Evolutionary conservation across 2,888 invertebrate species (phyloP), one percentile per base, ranked within the genome.

Genomic region (Smittia aterrima): DNA sequence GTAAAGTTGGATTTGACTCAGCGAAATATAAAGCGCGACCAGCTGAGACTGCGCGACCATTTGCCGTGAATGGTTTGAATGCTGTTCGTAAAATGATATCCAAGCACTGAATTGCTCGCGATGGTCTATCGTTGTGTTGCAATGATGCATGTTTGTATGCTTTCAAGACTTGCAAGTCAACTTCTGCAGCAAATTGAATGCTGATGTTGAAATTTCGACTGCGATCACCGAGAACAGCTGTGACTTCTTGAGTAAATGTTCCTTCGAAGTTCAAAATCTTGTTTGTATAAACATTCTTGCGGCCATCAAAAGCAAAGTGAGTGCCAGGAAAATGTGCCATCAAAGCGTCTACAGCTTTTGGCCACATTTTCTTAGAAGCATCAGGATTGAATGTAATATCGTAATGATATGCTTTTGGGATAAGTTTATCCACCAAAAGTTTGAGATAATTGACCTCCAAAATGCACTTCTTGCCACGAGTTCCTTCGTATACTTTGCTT

Each of bases 341-440:
- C 1, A 82, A 83, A 1, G 76, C 76, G 1, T 81, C 79, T 76
- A 87, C 87, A 0, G 86, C 87, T 0, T 76, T 68, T 0, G 88
- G 82, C 72, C 88, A 78, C 77, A 89, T 82, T 77, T 86, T 88
- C 78, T 89, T 91, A 0, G 92, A 91, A 58, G 81, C 87, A 16
- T 92, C 90, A 0, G 92, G 92, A 1, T 80, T 83, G 40, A 92
- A 85, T 0, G 82, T 84, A 0, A 95, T 90, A 78, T 98, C 97
- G 81, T 98, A 98, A 79, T 98, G 96, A 79, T 86, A 82, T 80
- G 86, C 85, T 0, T 77, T 77, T 6, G 79, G 76, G 3, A 85
- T 82, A 58, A 86, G 83, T 75, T 84, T 82, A 9, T 64, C 73
- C 32, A 64, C 9, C 1, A 7, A 2, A 16, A 73, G 38, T 1